Conservation (phyloP, 2,113 vertebrate genomes). For the Aramus guarauna region DNA sequence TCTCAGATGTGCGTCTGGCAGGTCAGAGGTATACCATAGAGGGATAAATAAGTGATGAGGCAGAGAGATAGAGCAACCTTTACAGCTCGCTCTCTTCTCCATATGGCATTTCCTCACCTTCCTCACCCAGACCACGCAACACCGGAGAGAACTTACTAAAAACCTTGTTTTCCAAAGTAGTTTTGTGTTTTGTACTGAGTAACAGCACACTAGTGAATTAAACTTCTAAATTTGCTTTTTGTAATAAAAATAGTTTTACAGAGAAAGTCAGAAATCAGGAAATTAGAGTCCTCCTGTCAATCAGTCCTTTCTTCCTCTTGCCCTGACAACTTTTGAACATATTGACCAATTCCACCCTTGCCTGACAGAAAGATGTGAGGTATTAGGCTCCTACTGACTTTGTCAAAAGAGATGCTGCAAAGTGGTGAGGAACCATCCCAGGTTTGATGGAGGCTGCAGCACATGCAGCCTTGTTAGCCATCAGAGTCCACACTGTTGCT, state of each 20-base stretch:
- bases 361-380: background rate
- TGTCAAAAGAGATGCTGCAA: background rate
- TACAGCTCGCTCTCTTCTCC: background rate
- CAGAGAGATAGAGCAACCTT: background rate
- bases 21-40: background rate
- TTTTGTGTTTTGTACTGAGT: background rate
- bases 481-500: background rate
- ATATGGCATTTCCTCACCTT: background rate
- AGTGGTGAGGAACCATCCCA: fast-evolving
- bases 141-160: background rate
- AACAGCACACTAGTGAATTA: background rate
- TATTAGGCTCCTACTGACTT: background rate
- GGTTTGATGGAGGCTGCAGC: background rate
- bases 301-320: background rate
- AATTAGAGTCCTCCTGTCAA: background rate
- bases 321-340: background rate
- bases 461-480: background rate
- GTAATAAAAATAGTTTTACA: background rate
- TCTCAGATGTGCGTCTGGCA: background rate
- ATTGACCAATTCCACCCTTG: background rate
- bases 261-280: background rate
- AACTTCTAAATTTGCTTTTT: background rate
- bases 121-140: background rate
- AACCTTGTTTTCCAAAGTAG: background rate
- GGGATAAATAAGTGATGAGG: background rate